Evolutionary conservation across 2,113 vertebrate species (phyloP).

Genomic region (Prinia subflava): DNA sequence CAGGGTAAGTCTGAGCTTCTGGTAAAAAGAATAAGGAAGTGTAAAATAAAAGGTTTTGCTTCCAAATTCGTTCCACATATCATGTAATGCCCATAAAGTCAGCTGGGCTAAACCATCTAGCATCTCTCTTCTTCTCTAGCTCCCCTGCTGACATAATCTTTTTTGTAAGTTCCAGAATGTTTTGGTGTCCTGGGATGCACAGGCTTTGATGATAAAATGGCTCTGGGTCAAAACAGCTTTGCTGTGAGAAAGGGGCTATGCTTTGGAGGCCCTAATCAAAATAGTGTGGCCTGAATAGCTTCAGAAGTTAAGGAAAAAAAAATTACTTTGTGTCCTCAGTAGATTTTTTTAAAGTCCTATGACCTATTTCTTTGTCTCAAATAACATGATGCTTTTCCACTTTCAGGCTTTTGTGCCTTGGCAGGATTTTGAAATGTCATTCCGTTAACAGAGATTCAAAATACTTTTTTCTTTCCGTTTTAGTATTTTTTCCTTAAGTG

Average conservation of each 20-base stretch:
- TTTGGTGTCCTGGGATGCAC: background rate
- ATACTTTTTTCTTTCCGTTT: background rate
- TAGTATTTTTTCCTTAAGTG: background rate
- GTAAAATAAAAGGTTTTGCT: background rate
- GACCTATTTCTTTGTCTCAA: slow-evolving; percentile 27
- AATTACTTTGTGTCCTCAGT: background rate
- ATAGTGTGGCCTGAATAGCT: background rate
- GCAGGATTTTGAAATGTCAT: background rate
- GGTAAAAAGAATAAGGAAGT: background rate
- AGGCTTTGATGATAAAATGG: background rate
- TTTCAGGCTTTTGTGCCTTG: background rate
- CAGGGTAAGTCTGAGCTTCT: background rate
- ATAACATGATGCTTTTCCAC: background rate
- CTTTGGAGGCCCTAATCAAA: background rate
- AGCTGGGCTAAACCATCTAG: background rate
- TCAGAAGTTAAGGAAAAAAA: background rate
- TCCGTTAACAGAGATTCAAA: background rate
- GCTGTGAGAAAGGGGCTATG: background rate
- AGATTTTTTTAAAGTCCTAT: background rate
- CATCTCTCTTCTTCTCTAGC: background rate
- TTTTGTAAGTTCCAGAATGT: background rate
- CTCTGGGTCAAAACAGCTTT: background rate
- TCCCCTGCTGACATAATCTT: background rate
- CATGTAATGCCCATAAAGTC: background rate
- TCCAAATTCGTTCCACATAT: fast-evolving